These are phyloP conservation scores for Chrysopa pallens DNA, from an alignment of 1,140 invertebrate genomes.

Conservation along the genomic window DNA sequence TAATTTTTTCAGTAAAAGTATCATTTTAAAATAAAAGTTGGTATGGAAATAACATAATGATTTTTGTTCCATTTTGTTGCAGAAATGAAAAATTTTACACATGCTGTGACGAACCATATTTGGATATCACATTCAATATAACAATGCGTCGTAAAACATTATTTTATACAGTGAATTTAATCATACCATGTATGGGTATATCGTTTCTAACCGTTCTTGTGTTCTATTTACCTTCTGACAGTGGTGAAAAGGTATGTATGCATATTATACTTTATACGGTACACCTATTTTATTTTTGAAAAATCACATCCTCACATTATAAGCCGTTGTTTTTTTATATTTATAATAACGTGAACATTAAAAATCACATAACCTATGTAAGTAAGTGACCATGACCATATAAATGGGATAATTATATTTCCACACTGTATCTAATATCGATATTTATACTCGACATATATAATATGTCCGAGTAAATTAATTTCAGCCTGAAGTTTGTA, in stretches of 20 bases:
- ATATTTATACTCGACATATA: too few species aligned
- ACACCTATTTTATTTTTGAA: neutral
- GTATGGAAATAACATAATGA: neutral
- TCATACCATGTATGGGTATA: conserved; percentile 94
- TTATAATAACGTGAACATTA: too few species aligned
- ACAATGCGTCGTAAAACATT: conserved; percentile 92
- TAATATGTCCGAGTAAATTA: too few species aligned
- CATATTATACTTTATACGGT: neutral
- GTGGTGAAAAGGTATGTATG: conserved; percentile 86
- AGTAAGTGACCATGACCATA: too few species aligned
- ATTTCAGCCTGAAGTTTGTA: too few species aligned
- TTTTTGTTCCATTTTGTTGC: conserved; percentile 12
- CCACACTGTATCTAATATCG: too few species aligned
- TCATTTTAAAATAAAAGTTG: too few species aligned
- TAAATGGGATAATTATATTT: too few species aligned
- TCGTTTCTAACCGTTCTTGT: conserved; percentile 96
- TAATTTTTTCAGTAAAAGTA: too few species aligned
- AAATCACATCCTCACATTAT: neutral
- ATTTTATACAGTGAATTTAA: conserved; percentile 95
- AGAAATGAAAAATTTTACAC: conserved; percentile 92
- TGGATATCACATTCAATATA: conserved; percentile 98
- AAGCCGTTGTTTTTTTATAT: too few species aligned
- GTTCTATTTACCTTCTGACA: conserved; percentile 97
- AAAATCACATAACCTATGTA: too few species aligned
- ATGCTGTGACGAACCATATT: conserved; percentile 88